These are phyloP conservation scores for Mus spretus DNA, from an alignment of 2,797 vertebrate genomes.

Conservation along the genomic window DNA sequence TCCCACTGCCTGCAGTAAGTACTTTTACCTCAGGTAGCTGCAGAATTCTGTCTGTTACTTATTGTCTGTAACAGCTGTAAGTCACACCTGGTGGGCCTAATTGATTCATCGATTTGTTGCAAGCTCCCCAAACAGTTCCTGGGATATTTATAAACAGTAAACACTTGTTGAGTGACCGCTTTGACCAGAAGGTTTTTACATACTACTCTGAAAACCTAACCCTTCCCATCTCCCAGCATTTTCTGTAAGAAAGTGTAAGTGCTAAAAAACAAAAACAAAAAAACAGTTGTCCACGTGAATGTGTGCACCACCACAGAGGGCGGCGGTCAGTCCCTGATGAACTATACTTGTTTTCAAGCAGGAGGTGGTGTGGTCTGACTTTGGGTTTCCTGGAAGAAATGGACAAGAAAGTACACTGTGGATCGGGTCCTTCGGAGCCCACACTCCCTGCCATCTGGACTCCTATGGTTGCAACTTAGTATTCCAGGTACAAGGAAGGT, in stretches of 20 bases:
- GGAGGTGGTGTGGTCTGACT: slow-evolving; percentile 96
- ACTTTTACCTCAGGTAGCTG: background rate
- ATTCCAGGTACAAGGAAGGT: slow-evolving; percentile 98
- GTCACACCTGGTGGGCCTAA: background rate
- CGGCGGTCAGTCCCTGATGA: slow-evolving; percentile 60
- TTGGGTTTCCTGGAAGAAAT: slow-evolving; percentile 95
- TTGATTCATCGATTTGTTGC: background rate
- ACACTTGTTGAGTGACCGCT: slow-evolving; percentile 28
- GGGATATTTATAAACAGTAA: slow-evolving; percentile 2
- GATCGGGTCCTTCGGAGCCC: slow-evolving; percentile 95
- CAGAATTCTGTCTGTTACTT: background rate
- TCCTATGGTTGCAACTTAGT: slow-evolving; percentile 98
- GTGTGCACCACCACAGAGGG: background rate
- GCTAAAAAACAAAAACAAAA: background rate
- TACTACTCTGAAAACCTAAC: background rate
- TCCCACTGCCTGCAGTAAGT: background rate
- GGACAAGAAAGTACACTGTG: slow-evolving; percentile 96
- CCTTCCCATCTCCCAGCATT: background rate
- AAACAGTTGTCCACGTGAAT: background rate
- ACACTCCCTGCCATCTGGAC: slow-evolving; percentile 97
- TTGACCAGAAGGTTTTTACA: too few relatives aligned
- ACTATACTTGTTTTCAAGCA: slow-evolving; percentile 82
- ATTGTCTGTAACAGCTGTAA: background rate
- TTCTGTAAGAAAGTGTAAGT: background rate
- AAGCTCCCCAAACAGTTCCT: slow-evolving; percentile 45